phyloP scores from a whole-genome alignment of 2,113 vertebrate genomes.

The Cervus canadensis region DNA sequence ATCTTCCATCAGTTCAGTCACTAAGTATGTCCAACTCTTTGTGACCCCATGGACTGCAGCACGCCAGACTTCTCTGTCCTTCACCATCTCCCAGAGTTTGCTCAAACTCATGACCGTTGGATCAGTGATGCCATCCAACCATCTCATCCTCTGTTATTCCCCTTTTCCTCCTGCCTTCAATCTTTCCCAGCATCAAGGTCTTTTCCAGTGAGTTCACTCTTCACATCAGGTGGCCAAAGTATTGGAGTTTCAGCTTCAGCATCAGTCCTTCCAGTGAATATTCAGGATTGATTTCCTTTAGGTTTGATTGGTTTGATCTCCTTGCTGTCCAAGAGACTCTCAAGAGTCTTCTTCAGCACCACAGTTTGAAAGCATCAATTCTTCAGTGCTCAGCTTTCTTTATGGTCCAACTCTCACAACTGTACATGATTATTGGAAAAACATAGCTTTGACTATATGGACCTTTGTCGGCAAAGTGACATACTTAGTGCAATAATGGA shows the following conservation, averaged over 20 bases:
- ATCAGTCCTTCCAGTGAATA: neutral
- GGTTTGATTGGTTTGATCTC: neutral
- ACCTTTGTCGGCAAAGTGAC: neutral
- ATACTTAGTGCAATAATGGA: neutral
- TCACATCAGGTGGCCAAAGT: neutral
- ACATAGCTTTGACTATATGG: neutral
- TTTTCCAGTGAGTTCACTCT: neutral
- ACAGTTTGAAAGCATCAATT: neutral
- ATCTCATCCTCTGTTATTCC: neutral
- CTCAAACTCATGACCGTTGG: neutral
- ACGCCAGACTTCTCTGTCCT: neutral
- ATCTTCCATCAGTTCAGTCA: neutral
- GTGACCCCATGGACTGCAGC: neutral
- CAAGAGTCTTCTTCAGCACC: neutral
- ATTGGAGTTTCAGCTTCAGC: neutral
- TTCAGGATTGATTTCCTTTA: neutral
- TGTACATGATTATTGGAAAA: neutral
- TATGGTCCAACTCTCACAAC: neutral
- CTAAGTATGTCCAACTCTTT: neutral
- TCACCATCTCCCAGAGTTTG: neutral
- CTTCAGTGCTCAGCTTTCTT: neutral
- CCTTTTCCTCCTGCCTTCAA: neutral
- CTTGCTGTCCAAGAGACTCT: neutral
- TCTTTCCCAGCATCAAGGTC: neutral
- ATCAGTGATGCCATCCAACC: neutral